Base-by-base conservation (phyloP, 2,113 vertebrate species). In the Pomatostomus ruficeps region DNA sequence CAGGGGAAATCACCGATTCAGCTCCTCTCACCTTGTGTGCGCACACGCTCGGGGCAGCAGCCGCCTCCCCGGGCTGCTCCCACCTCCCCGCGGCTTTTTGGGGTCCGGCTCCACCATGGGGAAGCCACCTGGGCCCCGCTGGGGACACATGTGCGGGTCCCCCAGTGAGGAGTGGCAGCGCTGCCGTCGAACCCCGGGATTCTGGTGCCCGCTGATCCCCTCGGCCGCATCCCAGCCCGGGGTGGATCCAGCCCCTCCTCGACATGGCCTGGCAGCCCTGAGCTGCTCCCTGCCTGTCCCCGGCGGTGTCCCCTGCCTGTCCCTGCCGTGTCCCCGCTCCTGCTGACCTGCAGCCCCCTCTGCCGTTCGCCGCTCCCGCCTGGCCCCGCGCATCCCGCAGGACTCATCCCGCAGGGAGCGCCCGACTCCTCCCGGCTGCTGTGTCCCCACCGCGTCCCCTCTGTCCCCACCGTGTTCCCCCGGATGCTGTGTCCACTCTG, bases 1-100 rank as follows among this genome's bases (percentile, higher is more conserved):
- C 95, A 90, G 98, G 98, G 95, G 98, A 97, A 97, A 98, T 97
- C 90, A 97, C 33, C 87, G 43, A 95, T 97, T 97, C 98, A 96
- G 94, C 96, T 79, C 51, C 63, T 65, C 95, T 97, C 97, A 94
- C 97, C 98, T 97, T 76, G 95, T 76, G 95, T 90, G 97, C 5
- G 92, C 74, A 26, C 94, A 72, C 31, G 93, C 96, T 83, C 22
- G 83, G 93, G 95, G 88, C 96, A 10, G 95, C 84, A 72, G 31
- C 92, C 43, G 54, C 74, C 10, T 54, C 78, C 61, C 65, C 3
- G 16, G 7, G 66, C 89, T 73, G 93, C 71, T 58, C 71, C 62
- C 7, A 14, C 36, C 78, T 10, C 65, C 65, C 79, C 1, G 40
- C 1, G 10, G 66, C 19, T 52, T 59, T 73, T 33, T 63, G 15